Base-by-base conservation (phyloP, 2,888 invertebrate genomes). In the Drosophila nr. perissopoda region DNA sequence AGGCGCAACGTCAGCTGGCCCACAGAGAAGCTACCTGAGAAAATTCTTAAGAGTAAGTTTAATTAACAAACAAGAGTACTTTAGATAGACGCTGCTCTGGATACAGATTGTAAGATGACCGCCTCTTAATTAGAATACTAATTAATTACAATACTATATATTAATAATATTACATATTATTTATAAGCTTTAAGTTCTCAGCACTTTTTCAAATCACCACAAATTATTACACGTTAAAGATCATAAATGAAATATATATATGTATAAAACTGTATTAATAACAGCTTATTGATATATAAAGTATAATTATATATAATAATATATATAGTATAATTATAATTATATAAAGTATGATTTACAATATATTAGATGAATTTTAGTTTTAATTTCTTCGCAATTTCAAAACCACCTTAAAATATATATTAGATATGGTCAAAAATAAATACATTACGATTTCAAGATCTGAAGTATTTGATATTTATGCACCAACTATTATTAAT, bases 1-100 rank as follows among this genome's bases (percentile, higher is more conserved):
- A 49, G 74, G 40, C 64, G 48, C 64, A 63, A 38, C 71, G 78
- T 68, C 81, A 78, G 80, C 61, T 77, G 80, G 80, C 42, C 61
- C 63, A 64, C 31, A 13, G 66, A 49, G 58, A 62, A 76, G 11
- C n/a, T 36, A 56, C 76, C 67, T 82, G 83, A 76, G 80, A 70
- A 60, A 57, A 57, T 27, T 11, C 27, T 13, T 16, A 18, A 27
- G 13, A 29, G 8, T n/a, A 4, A 0, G n/a, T 38, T 7, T 4
- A 56, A n/a, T 4, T 13, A 2, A 2, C 25, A 36, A 2, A 11
- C 18, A 27, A 4, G 53, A 34, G 16, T 0, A 21, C 7, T 21
- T 42, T 5, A 5, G 10, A 18, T n/a, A 4, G 38, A n/a, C 8
- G 38, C 18, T 21, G 13, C 21, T 21, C 42, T 6, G 1, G 21